phyloP scores from a whole-genome alignment of 2,113 vertebrate genomes.

The Scophthalmus maximus region DNA sequence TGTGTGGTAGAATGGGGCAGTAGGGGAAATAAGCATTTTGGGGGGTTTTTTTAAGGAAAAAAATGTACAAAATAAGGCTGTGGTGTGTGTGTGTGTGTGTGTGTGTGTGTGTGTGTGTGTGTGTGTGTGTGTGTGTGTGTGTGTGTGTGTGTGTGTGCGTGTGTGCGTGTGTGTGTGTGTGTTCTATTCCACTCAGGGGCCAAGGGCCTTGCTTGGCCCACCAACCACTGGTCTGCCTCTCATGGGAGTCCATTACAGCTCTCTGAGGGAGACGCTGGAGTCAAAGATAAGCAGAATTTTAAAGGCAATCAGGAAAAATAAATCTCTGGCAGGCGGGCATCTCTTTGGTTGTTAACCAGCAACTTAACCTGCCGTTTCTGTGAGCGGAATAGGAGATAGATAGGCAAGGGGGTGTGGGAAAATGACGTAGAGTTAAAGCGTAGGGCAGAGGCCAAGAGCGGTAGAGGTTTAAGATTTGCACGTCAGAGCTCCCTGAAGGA shows the following conservation, averaged over 20 bases:
- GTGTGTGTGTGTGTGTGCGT: neutral
- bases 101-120: conserved; percentile 61
- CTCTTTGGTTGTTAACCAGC: conserved; percentile 81
- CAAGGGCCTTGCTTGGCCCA: conserved; percentile 91
- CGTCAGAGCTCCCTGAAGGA: neutral
- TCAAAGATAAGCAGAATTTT: conserved; percentile 99
- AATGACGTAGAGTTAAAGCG: conserved; percentile 29
- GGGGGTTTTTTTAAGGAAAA: conserved; percentile 64
- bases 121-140: too few relatives aligned
- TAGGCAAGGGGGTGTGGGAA: conserved; percentile 16
- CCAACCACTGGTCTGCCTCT: conserved; percentile 88
- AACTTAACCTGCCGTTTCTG: conserved; percentile 78
- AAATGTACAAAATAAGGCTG: conserved; percentile 76
- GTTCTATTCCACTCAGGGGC: conserved; percentile 85
- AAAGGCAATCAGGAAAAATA: conserved; percentile 96
- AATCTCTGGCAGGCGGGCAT: conserved; percentile 72
- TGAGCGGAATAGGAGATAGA: conserved; percentile 70
- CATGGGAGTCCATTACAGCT: conserved; percentile 93
- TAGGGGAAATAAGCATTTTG: conserved; percentile 84
- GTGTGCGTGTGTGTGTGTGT: conserved; percentile 52
- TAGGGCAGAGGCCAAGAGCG: conserved; percentile 38
- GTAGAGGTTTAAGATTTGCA: conserved; percentile 16
- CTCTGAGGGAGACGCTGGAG: conserved; percentile 87
- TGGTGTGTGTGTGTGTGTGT: conserved; percentile 65
- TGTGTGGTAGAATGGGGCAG: conserved; percentile 83